Base-by-base conservation (phyloP, 2,888 invertebrate genomes). In the Salticus scenicus region DNA sequence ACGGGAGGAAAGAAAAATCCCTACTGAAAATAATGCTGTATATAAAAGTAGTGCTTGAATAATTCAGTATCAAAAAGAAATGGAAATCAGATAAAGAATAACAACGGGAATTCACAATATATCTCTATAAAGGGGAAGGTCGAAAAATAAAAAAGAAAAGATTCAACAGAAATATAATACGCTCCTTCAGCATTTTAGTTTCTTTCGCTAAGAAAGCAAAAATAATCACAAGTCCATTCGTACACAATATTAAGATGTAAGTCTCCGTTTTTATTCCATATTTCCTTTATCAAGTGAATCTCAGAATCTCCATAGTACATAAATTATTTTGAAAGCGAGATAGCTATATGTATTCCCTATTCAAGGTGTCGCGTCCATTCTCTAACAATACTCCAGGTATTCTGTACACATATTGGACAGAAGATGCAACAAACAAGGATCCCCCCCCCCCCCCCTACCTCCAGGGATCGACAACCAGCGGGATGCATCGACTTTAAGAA, bases 371-470 rank as follows among this genome's bases (percentile, higher is more conserved):
- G 24, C 57, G 24, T 57, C 2, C 57, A 24, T 57, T 57, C 10
- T 24, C 24, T 12, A 24, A 57, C 57, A 57, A 57, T 57, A 24
- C 24, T 17, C 17, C 17, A 2, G 57, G 57, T 57, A 57, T 57
- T 57, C 57, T 57, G 24, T 57, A 57, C 24, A 57, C 57, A 24
- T 17, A 20, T 57, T 57, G 57, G 57, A 57, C 57, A 57, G 57
- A 57, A 12, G 57, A 57, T 47, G 57, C 57, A 57, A 57, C 57
- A 57, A 57, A 57, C 57, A 57, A 17, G 57, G 24, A 24, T 24
- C 57, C 57, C 57, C 12, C 8, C 20, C 24, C 57, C 57, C 24
- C 5, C 4, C 57, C 57, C 57, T 4, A 20, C 20, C 24, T 24
- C 57, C 24, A 1, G 20, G 57, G 57, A 24, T 57, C 24, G 57